Evolutionary conservation across 92 coral and sea anemone genomes (phyloP).

Genomic region (Ricordea florida): DNA sequence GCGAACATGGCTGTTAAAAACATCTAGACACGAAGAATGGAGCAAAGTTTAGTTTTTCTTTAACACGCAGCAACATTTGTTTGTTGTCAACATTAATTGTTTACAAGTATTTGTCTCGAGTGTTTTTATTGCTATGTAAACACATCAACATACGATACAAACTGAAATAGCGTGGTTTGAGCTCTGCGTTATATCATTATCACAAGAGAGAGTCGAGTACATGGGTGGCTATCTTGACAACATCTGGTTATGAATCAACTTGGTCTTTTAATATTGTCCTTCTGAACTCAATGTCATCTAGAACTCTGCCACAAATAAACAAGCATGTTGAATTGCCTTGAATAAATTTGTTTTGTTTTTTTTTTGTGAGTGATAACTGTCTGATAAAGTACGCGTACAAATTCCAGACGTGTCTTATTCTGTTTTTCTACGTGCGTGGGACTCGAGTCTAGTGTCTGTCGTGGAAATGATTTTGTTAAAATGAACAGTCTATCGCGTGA

Average conservation of each 20-base stretch:
- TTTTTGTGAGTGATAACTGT: slow-evolving; percentile 13
- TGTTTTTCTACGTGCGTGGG: no score
- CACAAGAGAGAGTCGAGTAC: neutral
- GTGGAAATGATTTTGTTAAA: neutral
- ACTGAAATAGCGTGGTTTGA: no score
- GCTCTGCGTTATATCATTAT: neutral
- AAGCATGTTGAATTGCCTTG: neutral
- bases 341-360: neutral
- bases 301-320: neutral
- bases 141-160: no score
- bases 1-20: no score
- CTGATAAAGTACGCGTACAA: neutral
- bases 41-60: no score
- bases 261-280: neutral
- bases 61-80: no score
- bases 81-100: no score
- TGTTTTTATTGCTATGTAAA: neutral
- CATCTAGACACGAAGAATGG: no score
- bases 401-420: neutral
- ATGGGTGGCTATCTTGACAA: slow-evolving; percentile 37
- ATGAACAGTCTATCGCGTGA: neutral
- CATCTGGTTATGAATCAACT: slow-evolving; percentile 17
- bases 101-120: neutral
- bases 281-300: neutral
- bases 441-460: no score